Percentiles rank a stretch among this genome's conserved stretches.
phyloP scores from a whole-genome alignment of 2,888 invertebrate genomes.

The Ephialtes manifestator region DNA sequence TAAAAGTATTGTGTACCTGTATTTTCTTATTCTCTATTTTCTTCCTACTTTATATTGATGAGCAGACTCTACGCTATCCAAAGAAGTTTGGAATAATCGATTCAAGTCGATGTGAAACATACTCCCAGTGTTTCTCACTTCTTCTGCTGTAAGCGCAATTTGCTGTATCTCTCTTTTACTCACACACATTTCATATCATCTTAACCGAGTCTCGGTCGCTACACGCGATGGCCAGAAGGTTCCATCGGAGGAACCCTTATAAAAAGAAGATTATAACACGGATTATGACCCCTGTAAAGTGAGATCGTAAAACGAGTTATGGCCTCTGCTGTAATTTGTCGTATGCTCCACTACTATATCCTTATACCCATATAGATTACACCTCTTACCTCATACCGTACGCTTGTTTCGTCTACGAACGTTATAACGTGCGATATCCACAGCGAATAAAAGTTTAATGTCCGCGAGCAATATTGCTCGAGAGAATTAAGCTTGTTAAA shows the following conservation, averaged over 20 bases:
- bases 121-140: not conserved
- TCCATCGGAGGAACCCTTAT: conserved; percentile 53
- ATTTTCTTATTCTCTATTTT: conserved; percentile 10
- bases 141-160: not conserved
- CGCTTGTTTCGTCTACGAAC: conserved; percentile 34
- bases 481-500: conserved; percentile 2
- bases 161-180: not conserved
- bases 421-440: conserved; percentile 22
- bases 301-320: conserved; percentile 65
- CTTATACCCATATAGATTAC: conserved; percentile 51
- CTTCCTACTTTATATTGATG: conserved; percentile 58
- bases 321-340: conserved; percentile 50
- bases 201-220: not conserved
- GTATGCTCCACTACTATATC: conserved; percentile 17
- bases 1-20: conserved; percentile 6
- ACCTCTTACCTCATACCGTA: conserved; percentile 33
- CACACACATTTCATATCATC: not conserved
- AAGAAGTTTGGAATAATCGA: conserved; percentile 53
- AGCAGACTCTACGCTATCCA: conserved; percentile 31
- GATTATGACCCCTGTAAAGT: conserved; percentile 69
- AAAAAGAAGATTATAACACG: conserved; percentile 63
- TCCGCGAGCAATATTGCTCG: conserved; percentile 5
- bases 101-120: conserved; percentile 11
- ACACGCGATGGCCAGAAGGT: conserved; percentile 34
- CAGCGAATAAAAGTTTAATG: conserved; percentile 33